These are phyloP conservation scores for Lophochroa leadbeateri DNA, from an alignment of 2,113 vertebrate species.

Conservation along the genomic window DNA sequence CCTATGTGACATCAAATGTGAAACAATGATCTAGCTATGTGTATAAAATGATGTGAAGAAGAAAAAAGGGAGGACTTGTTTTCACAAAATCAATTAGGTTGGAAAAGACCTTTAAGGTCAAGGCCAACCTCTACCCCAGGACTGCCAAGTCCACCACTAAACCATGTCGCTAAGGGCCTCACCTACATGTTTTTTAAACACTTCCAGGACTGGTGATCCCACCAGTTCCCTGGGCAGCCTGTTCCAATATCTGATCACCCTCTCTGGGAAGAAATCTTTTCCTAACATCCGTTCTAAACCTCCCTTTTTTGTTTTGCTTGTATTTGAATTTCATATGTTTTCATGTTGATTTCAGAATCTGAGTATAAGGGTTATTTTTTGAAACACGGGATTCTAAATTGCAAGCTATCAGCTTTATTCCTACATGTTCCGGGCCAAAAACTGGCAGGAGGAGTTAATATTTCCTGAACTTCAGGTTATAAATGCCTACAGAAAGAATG, in stretches of 20 bases:
- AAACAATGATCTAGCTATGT: not conserved
- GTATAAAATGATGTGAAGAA: not conserved
- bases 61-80: not conserved
- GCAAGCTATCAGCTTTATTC: not conserved
- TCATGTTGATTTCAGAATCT: not conserved
- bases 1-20: not conserved
- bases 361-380: not conserved
- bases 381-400: not conserved
- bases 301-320: not conserved
- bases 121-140: not conserved
- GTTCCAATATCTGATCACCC: not conserved
- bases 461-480: not conserved
- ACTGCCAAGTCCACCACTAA: not conserved
- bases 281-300: not conserved
- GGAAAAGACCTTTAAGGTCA: not conserved
- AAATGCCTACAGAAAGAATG: not conserved
- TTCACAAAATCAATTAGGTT: not conserved
- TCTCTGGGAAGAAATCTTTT: not conserved
- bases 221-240: not conserved
- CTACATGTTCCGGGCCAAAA: not conserved
- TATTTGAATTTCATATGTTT: not conserved
- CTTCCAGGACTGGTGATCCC: not conserved
- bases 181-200: not conserved
- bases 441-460: not conserved
- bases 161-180: not conserved